Base-by-base conservation (phyloP, 2,888 invertebrate genomes). In the Nemotelus nigrinus region DNA sequence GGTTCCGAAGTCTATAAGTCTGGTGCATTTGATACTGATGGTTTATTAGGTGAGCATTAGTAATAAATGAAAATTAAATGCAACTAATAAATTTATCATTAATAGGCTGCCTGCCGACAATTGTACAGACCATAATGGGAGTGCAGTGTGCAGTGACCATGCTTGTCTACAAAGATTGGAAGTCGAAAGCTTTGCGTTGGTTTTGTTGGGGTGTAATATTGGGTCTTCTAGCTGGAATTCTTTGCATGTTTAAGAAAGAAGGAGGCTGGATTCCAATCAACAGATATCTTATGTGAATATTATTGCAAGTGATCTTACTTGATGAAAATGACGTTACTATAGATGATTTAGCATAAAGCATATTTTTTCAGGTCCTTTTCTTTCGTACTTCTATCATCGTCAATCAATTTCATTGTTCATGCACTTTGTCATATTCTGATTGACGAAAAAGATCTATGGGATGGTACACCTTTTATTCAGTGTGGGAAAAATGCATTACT, bases 401-500 rank as follows among this genome's bases (percentile, higher is more conserved):
- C 92, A 0, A 89, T 96, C 83, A 94, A 94, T 2, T 92, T 94
- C 81, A 86, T 93, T 0, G 84, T 96, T 6, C 90, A 98, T 10
- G 89, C 92, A 41, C 82, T 92, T 77, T 92, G 92, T 85, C 97
- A 96, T 87, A 87, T 93, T 6, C 84, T 96, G 8, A 92, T 96
- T 6, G 97, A 98, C 85, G 90, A 93, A 0, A 87, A 88, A 63
- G 88, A 89, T 78, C 85, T 89, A 81, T 98, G 97, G 97, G 89
- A 89, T 43, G 97, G 97, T 0, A 93, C 93, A 10, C 97, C 98
- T 0, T 96, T 98, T 85, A 89, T 93, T 71, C 94, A 94, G 79
- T 93, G 96, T 65, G 98, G 98, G 8, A 95, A 96, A 91, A 98
- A 98, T 88, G 93, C 97, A 41, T 94, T 97, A 76, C 89, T 96